Conservation (phyloP, 2,797 vertebrate genomes). For the Poeciliopsis presidionis region DNA sequence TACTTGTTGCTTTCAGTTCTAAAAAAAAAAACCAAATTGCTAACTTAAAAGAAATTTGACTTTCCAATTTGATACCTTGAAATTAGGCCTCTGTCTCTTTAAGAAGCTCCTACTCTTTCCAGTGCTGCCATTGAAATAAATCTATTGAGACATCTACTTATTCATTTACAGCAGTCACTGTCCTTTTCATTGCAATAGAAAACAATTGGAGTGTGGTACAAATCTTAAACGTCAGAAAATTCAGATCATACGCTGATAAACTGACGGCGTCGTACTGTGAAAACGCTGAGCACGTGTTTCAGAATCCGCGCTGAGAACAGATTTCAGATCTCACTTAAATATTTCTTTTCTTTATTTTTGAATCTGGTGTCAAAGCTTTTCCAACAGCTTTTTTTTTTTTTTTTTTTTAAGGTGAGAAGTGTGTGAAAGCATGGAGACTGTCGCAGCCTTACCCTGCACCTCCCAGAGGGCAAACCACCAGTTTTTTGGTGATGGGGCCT, state of each 20-base stretch:
- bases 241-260: neutral
- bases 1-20: too few relatives aligned
- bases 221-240: neutral
- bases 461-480: slow-evolving; percentile 57
- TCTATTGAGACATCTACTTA: neutral
- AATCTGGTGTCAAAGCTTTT: slow-evolving; percentile 23
- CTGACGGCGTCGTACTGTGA: neutral
- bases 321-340: slow-evolving; percentile 19
- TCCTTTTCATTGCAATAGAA: neutral
- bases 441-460: slow-evolving; percentile 54
- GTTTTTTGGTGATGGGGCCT: slow-evolving; percentile 19
- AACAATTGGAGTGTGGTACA: neutral
- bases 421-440: slow-evolving; percentile 61
- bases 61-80: too few relatives aligned
- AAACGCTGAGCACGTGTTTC: neutral
- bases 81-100: too few relatives aligned
- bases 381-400: slow-evolving; percentile 30
- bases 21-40: too few relatives aligned
- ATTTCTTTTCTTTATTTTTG: slow-evolving; percentile 1
- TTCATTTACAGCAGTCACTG: neutral
- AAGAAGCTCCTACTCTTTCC: neutral
- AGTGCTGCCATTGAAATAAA: neutral
- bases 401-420: slow-evolving; percentile 64
- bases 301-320: slow-evolving; percentile 5
- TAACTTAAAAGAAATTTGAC: too few relatives aligned